These are phyloP conservation scores for Amphipyra berbera DNA, from an alignment of 2,888 invertebrate species.

Conservation along the genomic window DNA sequence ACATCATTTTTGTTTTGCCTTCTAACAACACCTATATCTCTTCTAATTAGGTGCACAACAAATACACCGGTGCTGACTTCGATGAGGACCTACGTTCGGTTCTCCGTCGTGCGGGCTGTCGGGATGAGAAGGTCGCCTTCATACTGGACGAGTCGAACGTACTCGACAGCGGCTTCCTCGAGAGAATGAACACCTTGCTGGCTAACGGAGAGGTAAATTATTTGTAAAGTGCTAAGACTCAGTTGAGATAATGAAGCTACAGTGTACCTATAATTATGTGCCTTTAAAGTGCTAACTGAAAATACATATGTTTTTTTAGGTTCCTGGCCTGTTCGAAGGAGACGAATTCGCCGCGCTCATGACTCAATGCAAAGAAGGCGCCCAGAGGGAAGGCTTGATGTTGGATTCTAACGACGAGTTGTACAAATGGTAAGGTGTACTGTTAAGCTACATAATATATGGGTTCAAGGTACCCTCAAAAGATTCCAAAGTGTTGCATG, in stretches of 20 bases:
- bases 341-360: conserved; percentile 99
- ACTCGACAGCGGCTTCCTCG: conserved; percentile 99
- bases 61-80: conserved; percentile 99
- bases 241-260: too few species aligned
- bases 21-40: too few species aligned
- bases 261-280: too few species aligned
- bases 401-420: conserved; percentile 99
- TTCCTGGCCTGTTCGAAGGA: conserved; percentile 97
- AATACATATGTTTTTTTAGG: conserved; percentile 74
- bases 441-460: too few species aligned
- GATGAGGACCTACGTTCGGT: conserved; percentile 99
- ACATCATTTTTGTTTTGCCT: too few species aligned
- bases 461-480: too few species aligned
- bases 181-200: conserved; percentile 99
- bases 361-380: conserved; percentile 99
- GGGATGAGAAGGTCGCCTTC: conserved; percentile 99
- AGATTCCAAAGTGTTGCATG: too few species aligned
- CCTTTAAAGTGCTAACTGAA: not conserved
- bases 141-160: conserved; percentile 99
- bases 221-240: too few species aligned
- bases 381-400: conserved; percentile 99
- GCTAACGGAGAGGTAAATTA: conserved; percentile 97
- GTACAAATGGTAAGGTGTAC: conserved; percentile 95
- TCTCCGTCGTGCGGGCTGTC: conserved; percentile 95
- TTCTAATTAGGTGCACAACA: conserved; percentile 97